Evolutionary conservation across 2,113 vertebrate genomes (phyloP).

Genomic region (human (Homo sapiens)): GRCh38 chr5:165893501-165894000

Average conservation of each 20-base stretch:
- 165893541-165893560: conserved; percentile 1
- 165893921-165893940: neutral
- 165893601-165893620: neutral
- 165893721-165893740: neutral
- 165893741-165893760: neutral
- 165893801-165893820: neutral
- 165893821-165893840: neutral
- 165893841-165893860: neutral
- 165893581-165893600: neutral
- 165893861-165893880: neutral
- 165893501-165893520: neutral
- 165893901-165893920: neutral
- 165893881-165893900: neutral
- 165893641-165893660: neutral
- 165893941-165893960: accelerated
- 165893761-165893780: neutral
- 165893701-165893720: neutral
- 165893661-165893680: neutral
- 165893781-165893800: conserved; percentile 12
- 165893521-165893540: neutral
- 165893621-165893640: neutral
- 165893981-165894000: neutral
- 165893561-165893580: neutral
- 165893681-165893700: neutral
- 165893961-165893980: neutral